Evolutionary conservation across 2,797 vertebrate species (phyloP).

Genomic region (Hapalemur alaotrensis): DNA sequence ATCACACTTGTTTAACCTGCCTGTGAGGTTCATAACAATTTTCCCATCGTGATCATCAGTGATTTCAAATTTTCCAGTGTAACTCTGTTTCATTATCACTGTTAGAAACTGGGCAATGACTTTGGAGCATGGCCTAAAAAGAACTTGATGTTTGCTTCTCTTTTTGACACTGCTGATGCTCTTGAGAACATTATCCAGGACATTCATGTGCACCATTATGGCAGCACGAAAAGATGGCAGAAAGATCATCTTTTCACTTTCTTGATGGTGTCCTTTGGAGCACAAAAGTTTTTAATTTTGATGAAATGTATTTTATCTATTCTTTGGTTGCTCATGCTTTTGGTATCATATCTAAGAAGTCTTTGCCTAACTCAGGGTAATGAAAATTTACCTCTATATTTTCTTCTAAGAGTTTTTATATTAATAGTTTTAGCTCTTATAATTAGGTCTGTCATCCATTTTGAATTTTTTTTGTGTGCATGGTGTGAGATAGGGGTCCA

Average conservation of each 20-base stretch:
- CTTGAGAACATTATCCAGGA: not conserved
- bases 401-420: not conserved
- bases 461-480: not conserved
- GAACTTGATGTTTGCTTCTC: not conserved
- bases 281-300: not conserved
- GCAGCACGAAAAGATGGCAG: not conserved
- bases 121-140: not conserved
- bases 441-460: not conserved
- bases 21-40: not conserved
- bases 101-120: not conserved
- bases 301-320: not conserved
- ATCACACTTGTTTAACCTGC: not conserved
- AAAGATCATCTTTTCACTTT: not conserved
- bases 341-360: not conserved
- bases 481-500: not conserved
- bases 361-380: not conserved
- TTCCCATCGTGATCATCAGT: not conserved
- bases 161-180: not conserved
- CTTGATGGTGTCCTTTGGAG: conserved; percentile 1
- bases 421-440: not conserved
- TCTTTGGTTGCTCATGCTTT: not conserved
- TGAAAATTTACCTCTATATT: not conserved
- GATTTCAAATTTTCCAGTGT: not conserved
- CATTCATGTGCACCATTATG: not conserved
- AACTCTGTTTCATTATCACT: not conserved